A percentile compares a stretch with the other conserved stretches of the same genome.
These are phyloP conservation scores for Toxotes lorentzi DNA, from an alignment of 2,797 vertebrate species.

Conservation along the genomic window DNA sequence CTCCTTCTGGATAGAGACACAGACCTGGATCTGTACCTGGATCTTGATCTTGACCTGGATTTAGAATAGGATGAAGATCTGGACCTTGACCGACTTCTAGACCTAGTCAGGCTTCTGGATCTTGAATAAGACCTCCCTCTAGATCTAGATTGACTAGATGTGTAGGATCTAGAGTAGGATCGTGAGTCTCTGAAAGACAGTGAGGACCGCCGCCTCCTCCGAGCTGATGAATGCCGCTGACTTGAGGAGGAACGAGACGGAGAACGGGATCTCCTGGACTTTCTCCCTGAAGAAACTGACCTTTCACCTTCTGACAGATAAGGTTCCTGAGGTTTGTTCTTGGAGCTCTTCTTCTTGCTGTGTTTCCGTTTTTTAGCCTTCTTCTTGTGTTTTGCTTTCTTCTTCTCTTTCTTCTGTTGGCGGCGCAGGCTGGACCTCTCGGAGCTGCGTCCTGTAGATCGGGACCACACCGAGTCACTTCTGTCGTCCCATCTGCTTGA, in stretches of 20 bases:
- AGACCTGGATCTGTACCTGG: conserved; percentile 84
- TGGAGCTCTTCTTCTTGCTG: conserved; percentile 87
- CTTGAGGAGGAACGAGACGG: conserved; percentile 85
- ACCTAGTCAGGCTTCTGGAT: conserved; percentile 78
- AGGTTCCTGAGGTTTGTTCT: conserved; percentile 72
- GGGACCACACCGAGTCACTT: conserved; percentile 90
- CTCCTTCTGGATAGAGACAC: conserved; percentile 76
- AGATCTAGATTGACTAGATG: conserved; percentile 81
- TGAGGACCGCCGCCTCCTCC: conserved; percentile 84
- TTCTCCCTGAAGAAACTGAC: conserved; percentile 85
- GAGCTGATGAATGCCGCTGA: conserved; percentile 83
- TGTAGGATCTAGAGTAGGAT: conserved; percentile 88
- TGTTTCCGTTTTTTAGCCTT: conserved; percentile 94
- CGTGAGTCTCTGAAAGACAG: conserved; percentile 84
- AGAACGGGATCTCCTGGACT: conserved; percentile 84
- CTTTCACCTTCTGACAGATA: conserved; percentile 81
- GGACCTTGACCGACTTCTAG: conserved; percentile 76
- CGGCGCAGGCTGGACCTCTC: conserved; percentile 84
- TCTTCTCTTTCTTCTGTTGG: conserved; percentile 90
- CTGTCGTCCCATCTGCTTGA: conserved; percentile 93
- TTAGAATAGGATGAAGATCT: conserved; percentile 79
- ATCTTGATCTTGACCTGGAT: conserved; percentile 81
- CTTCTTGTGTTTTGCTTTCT: conserved; percentile 94
- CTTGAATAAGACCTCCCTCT: conserved; percentile 82
- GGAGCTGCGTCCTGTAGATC: conserved; percentile 87